Evolutionary conservation across 2,888 invertebrate genomes (phyloP).

Genomic region (Willowsia nigromaculata): DNA sequence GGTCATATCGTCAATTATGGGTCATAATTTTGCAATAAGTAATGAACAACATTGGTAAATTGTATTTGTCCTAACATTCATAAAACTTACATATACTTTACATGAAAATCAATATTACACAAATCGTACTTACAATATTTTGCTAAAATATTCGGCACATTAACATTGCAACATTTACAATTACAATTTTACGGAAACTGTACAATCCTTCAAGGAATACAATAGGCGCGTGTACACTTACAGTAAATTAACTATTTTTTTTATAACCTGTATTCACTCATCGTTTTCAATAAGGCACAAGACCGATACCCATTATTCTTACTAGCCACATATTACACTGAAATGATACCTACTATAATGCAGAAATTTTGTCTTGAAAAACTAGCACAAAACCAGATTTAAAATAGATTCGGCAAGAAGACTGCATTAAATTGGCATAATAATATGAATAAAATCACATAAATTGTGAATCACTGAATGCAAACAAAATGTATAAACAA

Average conservation of each 20-base stretch:
- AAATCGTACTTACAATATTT: neutral
- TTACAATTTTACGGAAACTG: neutral
- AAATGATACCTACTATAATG: neutral
- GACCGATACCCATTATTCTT: neutral
- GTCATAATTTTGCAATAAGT: conserved; percentile 47
- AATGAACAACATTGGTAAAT: conserved; percentile 69
- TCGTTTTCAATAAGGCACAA: no score
- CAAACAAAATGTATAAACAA: neutral
- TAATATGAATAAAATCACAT: neutral
- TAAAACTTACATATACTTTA: neutral
- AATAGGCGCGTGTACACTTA: no score
- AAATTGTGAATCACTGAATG: neutral
- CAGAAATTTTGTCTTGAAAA: neutral
- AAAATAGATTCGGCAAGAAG: conserved; percentile 5
- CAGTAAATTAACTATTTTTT: no score
- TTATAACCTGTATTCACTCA: no score
- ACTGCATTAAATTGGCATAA: conserved; percentile 16
- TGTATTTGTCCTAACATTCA: neutral
- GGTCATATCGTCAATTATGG: neutral
- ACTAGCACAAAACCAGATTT: neutral
- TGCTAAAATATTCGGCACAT: conserved; percentile 48
- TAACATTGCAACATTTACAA: conserved; percentile 52
- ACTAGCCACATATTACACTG: neutral
- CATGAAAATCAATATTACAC: neutral
- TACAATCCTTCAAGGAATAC: neutral